Percentiles rank a stretch among this genome's conserved stretches.
phyloP scores from a whole-genome alignment of 2,797 vertebrate species.

The Prionace glauca region DNA sequence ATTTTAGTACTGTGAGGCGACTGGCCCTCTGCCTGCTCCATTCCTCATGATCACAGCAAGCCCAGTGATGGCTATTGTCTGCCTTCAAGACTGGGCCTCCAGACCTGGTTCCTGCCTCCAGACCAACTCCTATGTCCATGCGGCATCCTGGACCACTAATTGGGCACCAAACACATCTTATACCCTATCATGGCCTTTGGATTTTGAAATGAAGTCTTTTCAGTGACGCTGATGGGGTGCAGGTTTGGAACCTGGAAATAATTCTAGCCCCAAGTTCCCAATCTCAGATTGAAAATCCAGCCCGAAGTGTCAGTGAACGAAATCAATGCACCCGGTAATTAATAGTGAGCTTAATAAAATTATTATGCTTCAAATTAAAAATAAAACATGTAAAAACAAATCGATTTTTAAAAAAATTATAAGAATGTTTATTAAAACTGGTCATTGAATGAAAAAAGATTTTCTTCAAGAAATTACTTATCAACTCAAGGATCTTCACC shows the following conservation, averaged over 20 bases:
- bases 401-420: not conserved
- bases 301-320: not conserved
- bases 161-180: not conserved
- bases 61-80: not conserved
- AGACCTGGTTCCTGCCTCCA: too few species aligned
- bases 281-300: not conserved
- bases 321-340: not conserved
- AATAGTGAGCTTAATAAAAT: not conserved
- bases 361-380: not conserved
- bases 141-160: not conserved
- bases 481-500: not conserved
- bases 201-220: not conserved
- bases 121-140: too few species aligned
- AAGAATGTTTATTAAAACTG: not conserved
- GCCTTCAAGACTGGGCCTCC: not conserved
- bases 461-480: not conserved
- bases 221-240: not conserved
- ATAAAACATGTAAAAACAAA: not conserved
- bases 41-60: not conserved
- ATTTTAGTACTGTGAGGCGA: not conserved
- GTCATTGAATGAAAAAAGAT: not conserved
- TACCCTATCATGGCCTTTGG: not conserved
- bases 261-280: not conserved
- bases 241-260: not conserved
- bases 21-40: not conserved